Evolutionary conservation across 2,797 vertebrate species (phyloP), one percentile per base, ranked within the genome.

Genomic region (Chelon labrosus): DNA sequence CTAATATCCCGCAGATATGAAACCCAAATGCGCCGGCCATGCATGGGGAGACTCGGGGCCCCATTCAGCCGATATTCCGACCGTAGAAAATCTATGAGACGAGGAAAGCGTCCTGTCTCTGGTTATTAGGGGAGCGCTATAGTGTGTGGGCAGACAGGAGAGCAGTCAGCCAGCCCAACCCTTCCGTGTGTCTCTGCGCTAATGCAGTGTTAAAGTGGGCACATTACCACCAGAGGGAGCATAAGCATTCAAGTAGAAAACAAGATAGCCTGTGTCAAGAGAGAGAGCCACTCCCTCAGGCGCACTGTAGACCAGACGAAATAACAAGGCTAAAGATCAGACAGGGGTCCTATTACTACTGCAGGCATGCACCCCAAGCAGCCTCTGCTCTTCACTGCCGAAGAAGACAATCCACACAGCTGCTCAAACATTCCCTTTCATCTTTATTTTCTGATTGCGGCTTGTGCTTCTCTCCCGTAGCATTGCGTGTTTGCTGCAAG

Each of bases 221-320:
- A 91, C 89, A 93, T 94, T 95, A 94, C 94, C 94, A 95, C 94
- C 93, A 95, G 94, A 95, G 95, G 94, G 95, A 95, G 94, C 92
- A 95, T 93, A 93, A 94, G 92, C 91, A 92, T 93, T 93, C 93
- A 92, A 94, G 92, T 90, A 93, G 91, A 94, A 94, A 95, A 94
- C 91, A 94, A 94, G 91, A 89, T 82, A 85, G 89, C 87, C 89
- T 75, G 82, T 94, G 93, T 93, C 86, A 93, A 91, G 92, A 90
- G 92, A 90, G 83, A 88, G 87, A 88, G 90, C 83, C 90, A 90
- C 89, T 91, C 89, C 91, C 90, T 91, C 84, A 87, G 92, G 90
- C 90, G 85, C 80, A 83, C 57, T 86, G 86, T 86, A 81, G 91
- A 90, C 89, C 91, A 94, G 90, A 92, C 77, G 72, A 90, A 90